A percentile compares a stretch with the other conserved stretches of the same genome.
Conservation (phyloP, 2,888 invertebrate genomes). For the Eristalinus sepulchralis region DNA sequence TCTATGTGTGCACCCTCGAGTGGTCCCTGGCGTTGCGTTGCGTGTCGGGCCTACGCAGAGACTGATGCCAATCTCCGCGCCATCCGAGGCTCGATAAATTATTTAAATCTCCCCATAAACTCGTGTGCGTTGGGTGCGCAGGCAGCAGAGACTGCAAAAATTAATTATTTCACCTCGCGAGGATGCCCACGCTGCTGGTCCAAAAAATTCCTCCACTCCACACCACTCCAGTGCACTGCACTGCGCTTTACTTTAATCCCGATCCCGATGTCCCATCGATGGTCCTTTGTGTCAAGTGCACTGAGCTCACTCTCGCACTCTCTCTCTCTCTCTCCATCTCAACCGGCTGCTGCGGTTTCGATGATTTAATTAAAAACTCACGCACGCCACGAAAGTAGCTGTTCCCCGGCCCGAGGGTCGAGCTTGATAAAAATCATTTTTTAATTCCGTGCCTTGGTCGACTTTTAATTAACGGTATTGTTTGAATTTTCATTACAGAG, state of each 20-base stretch:
- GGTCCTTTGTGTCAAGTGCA: conserved; percentile 47
- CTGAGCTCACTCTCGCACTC: neutral
- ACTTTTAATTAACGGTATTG: conserved; percentile 42
- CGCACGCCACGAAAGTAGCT: neutral
- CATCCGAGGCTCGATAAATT: conserved; percentile 51
- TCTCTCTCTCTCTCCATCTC: no score
- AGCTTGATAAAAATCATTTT: conserved; percentile 29
- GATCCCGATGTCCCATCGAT: neutral
- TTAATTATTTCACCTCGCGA: conserved; percentile 58
- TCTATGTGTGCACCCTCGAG: neutral
- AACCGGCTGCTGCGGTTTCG: conserved; percentile 13
- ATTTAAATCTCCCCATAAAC: conserved; percentile 55
- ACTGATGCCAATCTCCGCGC: conserved; percentile 51
- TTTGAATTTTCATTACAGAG: conserved; percentile 84
- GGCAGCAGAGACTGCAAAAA: conserved; percentile 60
- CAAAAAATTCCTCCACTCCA: conserved; percentile 21
- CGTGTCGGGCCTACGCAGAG: conserved; percentile 65
- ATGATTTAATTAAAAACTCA: conserved; percentile 66
- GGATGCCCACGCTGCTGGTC: conserved; percentile 63
- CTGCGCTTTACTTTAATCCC: neutral
- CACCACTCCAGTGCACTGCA: neutral
- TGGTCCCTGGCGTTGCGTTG: conserved; percentile 16
- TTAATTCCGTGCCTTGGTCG: conserved; percentile 1
- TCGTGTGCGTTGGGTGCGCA: conserved; percentile 44
- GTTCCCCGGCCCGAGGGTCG: neutral